Evolutionary conservation across 2,113 vertebrate genomes (phyloP), one percentile per base, ranked within the genome.

Genomic region (Macrotus californicus): DNA sequence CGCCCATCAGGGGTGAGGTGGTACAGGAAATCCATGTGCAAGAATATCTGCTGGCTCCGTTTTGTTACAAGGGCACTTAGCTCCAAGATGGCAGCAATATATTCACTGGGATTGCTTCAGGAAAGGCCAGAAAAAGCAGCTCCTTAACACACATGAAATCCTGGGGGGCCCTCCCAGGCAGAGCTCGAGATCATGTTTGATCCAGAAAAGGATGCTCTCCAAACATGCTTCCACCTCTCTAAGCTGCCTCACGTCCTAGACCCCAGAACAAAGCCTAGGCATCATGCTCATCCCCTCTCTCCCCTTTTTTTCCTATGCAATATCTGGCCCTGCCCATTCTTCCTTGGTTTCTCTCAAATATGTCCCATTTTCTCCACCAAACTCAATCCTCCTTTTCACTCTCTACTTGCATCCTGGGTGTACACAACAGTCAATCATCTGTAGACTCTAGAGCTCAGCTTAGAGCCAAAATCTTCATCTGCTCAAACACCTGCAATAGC

Each of bases 71-170:
- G 97, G 0, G 97, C 93, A 19, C 98, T 99, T 93, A 99, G 98
- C 96, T 99, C 98, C 69, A 98, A 93, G 50, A 99, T 99, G 94
- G 99, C 98, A 0, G 98, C 92, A 34, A 99, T 99, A 46, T 99
- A 99, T 29, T 99, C 96, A 0, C 98, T 99, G 91, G 97, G 94
- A 0, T 56, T 96, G 94, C 99, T 99, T 95, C 16, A 67, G 34
- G 18, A 43, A 15, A 54, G n/a, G 29, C 0, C 83, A 61, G 46
- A 77, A 21, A 66, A 34, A 77, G 67, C 29, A 36, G 18, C 43
- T 72, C 15, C 24, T 46, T n/a, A 67, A 70, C 13, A 19, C 48
- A 36, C 46, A 36, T 8, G 59, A 75, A 41, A 54, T 16, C 6
- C 36, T 31, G 56, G 18, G 61, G 73, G 34, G 41, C 39, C 15